Evolutionary conservation across 2,888 invertebrate genomes (phyloP), one percentile per base, ranked within the genome.

Genomic region (Eubasilissa splendida): DNA sequence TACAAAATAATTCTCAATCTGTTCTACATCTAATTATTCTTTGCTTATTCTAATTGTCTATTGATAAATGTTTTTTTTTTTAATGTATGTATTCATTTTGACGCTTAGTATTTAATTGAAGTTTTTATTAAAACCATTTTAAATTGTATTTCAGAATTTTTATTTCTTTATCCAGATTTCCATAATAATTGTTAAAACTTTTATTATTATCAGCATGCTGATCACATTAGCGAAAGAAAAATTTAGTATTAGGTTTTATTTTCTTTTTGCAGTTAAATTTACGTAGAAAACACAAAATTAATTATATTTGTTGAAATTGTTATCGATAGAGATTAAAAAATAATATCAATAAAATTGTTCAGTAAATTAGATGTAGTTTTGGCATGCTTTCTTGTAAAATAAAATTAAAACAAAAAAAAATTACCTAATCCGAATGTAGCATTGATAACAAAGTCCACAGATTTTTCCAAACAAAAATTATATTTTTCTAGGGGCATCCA

Each of bases 341-440:
- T 42, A 42, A 42, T 42, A 42, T 42, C 42, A 42, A 42, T 42
- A 42, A 42, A 42, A 42, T 5, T 42, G 4, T 42, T 5, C 42
- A 42, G 42, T 42, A 5, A 42, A 42, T 42, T 7, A 42, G 42
- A 1, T 42, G 42, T 42, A 42, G 4, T 42, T 42, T 7, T 42
- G 42, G 42, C 42, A 42, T 42, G 42, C 7, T 42, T 42, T 42
- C 4, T 42, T 5, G 7, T 42, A 42, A 42, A 42, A 42, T 42
- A 42, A 42, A 5, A 42, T 42, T 42, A 42, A 42, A 42, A 2
- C 42, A 65, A 73, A 73, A 33, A 33, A 56, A 31, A 56, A n/a
- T 42, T 12, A 52, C 75, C 75, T 75, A 60, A 75, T 75, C 59
- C 60, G 75, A 50, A 75, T 75, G 75, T 75, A 75, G 75, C 52